Percentiles rank a stretch among this genome's conserved stretches.
phyloP scores from a whole-genome alignment of 2,113 vertebrate species.

The Vidua chalybeata region DNA sequence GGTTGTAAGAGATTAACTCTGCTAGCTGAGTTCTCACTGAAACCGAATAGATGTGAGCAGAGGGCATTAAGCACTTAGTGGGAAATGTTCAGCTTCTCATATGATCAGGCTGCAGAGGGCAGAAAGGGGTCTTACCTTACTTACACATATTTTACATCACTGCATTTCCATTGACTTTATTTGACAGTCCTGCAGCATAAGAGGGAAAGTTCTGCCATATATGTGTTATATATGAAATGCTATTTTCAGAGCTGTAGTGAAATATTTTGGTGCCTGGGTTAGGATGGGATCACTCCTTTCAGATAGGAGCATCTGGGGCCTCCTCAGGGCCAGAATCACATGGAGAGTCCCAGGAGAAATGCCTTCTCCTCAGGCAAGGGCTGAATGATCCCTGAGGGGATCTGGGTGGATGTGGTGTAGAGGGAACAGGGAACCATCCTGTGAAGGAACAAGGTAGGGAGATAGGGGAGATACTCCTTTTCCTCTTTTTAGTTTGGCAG shows the following conservation, averaged over 20 bases:
- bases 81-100: background rate
- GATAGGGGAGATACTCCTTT: background rate
- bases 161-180: background rate
- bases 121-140: background rate
- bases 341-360: background rate
- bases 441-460: background rate
- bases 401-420: background rate
- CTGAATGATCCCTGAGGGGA: background rate
- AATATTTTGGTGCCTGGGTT: background rate
- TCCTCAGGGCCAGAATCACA: background rate
- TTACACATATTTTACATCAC: background rate
- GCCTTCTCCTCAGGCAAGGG: background rate
- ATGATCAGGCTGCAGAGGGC: background rate
- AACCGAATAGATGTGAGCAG: constrained; percentile 17
- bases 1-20: background rate
- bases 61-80: background rate
- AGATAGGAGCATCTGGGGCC: background rate
- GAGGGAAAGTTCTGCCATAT: background rate
- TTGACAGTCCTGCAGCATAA: background rate
- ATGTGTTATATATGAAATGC: background rate
- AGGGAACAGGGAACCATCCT: background rate
- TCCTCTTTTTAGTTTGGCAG: background rate
- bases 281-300: background rate
- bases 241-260: background rate
- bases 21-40: constrained; percentile 7